A percentile compares a stretch with the other conserved stretches of the same genome.
phyloP scores from a whole-genome alignment of 37 sponge, comb jelly and placozoan genomes.

The Aplysina aerophoba region DNA sequence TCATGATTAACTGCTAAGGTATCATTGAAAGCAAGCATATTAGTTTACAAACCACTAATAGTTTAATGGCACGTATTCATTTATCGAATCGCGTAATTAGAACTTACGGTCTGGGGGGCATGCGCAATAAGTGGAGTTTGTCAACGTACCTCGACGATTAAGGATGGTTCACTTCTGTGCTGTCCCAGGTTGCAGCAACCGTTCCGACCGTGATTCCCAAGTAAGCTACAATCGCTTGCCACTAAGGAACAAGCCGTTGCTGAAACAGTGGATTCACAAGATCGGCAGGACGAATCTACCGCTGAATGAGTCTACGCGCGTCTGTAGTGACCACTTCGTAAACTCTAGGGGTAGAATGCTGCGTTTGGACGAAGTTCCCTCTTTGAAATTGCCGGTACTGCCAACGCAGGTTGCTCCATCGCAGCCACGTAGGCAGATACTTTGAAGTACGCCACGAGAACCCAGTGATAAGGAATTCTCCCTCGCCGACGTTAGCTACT shows the following conservation, averaged over 20 bases:
- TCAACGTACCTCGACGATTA: background rate
- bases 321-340: constrained; percentile 45
- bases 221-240: constrained; percentile 45
- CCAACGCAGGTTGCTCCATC: constrained; percentile 22
- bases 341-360: background rate
- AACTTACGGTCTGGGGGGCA: constrained; percentile 39
- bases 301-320: constrained; percentile 17
- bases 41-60: constrained; percentile 10
- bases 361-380: constrained; percentile 21
- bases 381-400: constrained; percentile 9
- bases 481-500: background rate
- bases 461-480: background rate
- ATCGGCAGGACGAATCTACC: constrained; percentile 20
- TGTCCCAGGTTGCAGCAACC: constrained; percentile 51
- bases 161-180: constrained; percentile 43
- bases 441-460: background rate
- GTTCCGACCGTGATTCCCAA: background rate
- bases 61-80: constrained; percentile 40
- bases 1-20: constrained; percentile 7
- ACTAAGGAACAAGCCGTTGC: constrained; percentile 44
- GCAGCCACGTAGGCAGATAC: background rate
- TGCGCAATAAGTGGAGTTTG: constrained; percentile 21
- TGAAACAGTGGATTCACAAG: constrained; percentile 6
- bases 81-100: constrained; percentile 1
- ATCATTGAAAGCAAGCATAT: constrained; percentile 10